phyloP scores from a whole-genome alignment of 2,797 vertebrate species.

The Sardinella longiceps region DNA sequence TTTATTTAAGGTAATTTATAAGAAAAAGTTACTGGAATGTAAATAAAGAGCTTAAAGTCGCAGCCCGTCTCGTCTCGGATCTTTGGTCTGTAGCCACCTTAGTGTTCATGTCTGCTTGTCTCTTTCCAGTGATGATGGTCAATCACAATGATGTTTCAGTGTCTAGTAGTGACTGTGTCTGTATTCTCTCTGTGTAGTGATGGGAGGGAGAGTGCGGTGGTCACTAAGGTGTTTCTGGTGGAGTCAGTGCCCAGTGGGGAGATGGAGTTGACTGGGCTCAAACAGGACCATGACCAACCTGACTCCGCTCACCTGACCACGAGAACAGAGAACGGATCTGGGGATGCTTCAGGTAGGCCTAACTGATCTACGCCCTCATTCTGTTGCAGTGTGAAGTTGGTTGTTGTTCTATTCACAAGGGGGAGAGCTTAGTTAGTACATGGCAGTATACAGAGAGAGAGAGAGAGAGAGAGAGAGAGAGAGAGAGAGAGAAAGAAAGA shows the following conservation, averaged over 20 bases:
- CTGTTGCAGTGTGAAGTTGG: too few species aligned
- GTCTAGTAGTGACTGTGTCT: not conserved
- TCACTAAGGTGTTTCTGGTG: slow-evolving; percentile 90
- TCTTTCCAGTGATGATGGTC: too few species aligned
- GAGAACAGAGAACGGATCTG: not conserved
- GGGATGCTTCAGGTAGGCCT: slow-evolving; percentile 30
- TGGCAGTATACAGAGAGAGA: too few species aligned
- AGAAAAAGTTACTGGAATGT: too few species aligned
- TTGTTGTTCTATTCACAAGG: slow-evolving; percentile 50
- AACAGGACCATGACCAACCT: not conserved
- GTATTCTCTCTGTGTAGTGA: slow-evolving; percentile 75
- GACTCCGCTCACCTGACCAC: not conserved
- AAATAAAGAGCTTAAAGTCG: too few species aligned
- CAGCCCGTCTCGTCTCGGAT: too few species aligned
- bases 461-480: too few species aligned
- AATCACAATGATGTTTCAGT: not conserved
- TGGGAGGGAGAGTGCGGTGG: slow-evolving; percentile 82
- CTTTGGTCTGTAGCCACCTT: too few species aligned
- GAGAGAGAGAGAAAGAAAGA: too few species aligned
- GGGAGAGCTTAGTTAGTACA: not conserved
- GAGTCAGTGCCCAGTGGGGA: slow-evolving; percentile 62
- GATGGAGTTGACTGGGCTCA: slow-evolving; percentile 49
- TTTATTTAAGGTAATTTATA: too few species aligned
- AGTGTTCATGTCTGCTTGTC: too few species aligned
- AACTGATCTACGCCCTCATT: too few species aligned